These are phyloP conservation scores for Poecile atricapillus DNA, from an alignment of 2,113 vertebrate genomes.

Conservation along the genomic window DNA sequence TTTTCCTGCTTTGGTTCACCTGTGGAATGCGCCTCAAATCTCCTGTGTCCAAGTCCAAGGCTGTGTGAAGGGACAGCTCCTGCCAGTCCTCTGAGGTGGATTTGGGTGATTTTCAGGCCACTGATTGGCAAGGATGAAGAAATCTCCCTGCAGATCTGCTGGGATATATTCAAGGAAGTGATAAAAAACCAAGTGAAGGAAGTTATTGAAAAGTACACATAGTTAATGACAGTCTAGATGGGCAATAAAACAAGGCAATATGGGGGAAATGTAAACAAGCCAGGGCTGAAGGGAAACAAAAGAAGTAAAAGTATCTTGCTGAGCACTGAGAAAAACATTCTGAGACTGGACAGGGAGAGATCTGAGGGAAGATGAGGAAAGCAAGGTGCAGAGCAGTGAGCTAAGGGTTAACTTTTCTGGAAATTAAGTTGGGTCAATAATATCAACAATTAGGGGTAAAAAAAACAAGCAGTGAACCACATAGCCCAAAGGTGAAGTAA, in stretches of 20 bases:
- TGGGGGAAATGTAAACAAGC: slow-evolving; percentile 41
- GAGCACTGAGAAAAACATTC: not conserved
- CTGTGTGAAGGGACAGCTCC: not conserved
- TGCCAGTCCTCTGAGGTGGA: not conserved
- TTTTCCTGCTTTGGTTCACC: not conserved
- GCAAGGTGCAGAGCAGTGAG: not conserved
- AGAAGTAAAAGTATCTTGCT: slow-evolving; percentile 10
- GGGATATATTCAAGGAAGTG: slow-evolving; percentile 45
- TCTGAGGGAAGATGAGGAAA: not conserved
- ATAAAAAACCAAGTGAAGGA: slow-evolving; percentile 43
- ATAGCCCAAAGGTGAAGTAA: not conserved
- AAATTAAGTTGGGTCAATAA: not conserved
- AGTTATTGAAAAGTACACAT: slow-evolving; percentile 25
- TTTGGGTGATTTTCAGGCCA: not conserved
- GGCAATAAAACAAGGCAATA: slow-evolving; percentile 18
- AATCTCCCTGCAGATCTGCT: not conserved
- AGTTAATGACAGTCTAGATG: not conserved
- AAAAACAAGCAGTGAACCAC: not conserved
- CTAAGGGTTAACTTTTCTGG: not conserved
- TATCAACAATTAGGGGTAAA: not conserved
- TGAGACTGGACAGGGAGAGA: not conserved
- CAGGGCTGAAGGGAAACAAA: not conserved
- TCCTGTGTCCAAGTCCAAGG: not conserved
- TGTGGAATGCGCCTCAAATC: not conserved
- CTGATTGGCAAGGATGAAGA: not conserved